These are phyloP conservation scores for Sclerodermus sp. DNA, from an alignment of 2,888 invertebrate genomes.

Conservation along the genomic window DNA sequence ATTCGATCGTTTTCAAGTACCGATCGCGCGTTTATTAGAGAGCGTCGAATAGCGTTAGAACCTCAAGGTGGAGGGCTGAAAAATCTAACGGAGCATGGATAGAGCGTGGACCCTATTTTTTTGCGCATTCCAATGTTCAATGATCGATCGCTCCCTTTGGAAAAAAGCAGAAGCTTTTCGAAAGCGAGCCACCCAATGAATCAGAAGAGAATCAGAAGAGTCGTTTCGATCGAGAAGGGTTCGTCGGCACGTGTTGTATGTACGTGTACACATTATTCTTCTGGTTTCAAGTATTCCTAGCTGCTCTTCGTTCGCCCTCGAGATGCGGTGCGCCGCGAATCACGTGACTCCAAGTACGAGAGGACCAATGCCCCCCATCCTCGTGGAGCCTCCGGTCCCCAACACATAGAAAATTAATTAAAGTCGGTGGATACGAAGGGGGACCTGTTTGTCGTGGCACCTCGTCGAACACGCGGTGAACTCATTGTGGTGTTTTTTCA, in stretches of 20 bases:
- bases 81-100: no score
- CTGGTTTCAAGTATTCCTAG: slow-evolving; percentile 36
- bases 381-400: slow-evolving; percentile 25
- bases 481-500: slow-evolving; percentile 22
- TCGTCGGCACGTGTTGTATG: slow-evolving; percentile 30
- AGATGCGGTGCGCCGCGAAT: slow-evolving; percentile 15
- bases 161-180: not conserved
- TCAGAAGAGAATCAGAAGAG: slow-evolving; percentile 18
- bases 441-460: slow-evolving; percentile 21
- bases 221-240: not conserved
- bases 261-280: slow-evolving; percentile 45
- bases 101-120: no score
- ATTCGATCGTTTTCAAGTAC: no score
- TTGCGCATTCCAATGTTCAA: no score
- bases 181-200: slow-evolving; percentile 14
- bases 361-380: not conserved
- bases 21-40: no score
- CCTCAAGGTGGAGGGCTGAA: no score
- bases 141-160: no score
- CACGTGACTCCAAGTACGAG: no score
- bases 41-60: no score
- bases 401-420: slow-evolving; percentile 53
- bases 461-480: no score
- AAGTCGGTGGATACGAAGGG: slow-evolving; percentile 42
- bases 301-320: no score